Percentiles rank a stretch among this genome's conserved stretches.
These are phyloP conservation scores for Ptiloglossa arizonensis DNA, from an alignment of 1,140 invertebrate species.

Conservation along the genomic window DNA sequence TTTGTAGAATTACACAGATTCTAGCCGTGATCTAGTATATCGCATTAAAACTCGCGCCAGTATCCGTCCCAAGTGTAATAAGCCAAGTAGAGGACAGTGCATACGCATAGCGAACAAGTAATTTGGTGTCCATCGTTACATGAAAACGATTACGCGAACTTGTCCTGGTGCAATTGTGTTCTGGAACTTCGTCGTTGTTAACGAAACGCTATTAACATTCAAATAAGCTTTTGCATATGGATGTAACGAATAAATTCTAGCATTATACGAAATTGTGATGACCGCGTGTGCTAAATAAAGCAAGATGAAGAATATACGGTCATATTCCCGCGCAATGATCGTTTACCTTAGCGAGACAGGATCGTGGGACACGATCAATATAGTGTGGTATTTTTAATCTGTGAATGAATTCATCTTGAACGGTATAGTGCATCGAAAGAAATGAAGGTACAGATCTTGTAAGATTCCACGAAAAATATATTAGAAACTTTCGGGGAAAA, in stretches of 20 bases:
- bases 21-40: neutral
- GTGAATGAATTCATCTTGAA: no score
- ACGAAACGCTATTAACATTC: constrained; percentile 3
- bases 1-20: constrained; percentile 3
- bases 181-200: neutral
- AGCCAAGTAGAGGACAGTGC: neutral
- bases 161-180: neutral
- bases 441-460: no score
- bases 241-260: neutral
- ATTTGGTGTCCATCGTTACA: neutral
- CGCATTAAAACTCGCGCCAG: neutral
- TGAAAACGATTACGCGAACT: constrained; percentile 12
- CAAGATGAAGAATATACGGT: no score
- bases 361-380: no score
- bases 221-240: neutral
- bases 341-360: no score
- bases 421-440: no score
- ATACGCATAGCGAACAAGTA: neutral
- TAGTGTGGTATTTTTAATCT: no score
- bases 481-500: no score
- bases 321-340: no score
- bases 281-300: no score
- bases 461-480: no score
- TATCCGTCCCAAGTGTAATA: neutral
- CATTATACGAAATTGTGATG: no score